These are phyloP conservation scores for Synergus itoensis DNA, from an alignment of 2,888 invertebrate species.

Conservation along the genomic window DNA sequence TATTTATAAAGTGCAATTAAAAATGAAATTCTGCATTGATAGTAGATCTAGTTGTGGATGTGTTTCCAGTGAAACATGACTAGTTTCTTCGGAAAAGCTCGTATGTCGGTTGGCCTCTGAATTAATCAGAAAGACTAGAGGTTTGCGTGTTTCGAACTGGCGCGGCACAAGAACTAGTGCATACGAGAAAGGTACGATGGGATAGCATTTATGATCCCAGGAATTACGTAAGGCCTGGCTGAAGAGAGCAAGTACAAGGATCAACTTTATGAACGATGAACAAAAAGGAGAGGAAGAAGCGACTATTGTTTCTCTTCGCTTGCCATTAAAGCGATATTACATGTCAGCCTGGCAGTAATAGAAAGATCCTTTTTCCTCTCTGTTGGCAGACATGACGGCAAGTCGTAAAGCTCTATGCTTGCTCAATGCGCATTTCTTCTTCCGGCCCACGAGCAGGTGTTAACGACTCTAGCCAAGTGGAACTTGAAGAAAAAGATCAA, in stretches of 20 bases:
- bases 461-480: conserved; percentile 13
- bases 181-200: conserved; percentile 8
- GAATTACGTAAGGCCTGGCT: conserved; percentile 49
- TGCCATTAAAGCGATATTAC: conserved; percentile 54
- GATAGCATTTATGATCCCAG: conserved; percentile 43
- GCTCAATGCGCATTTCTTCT: conserved; percentile 21
- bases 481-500: background rate
- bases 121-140: conserved; percentile 5
- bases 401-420: conserved; percentile 30
- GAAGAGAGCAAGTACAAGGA: conserved; percentile 41
- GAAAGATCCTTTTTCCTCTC: conserved; percentile 48
- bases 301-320: conserved; percentile 36
- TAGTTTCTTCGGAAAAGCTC: background rate
- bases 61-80: background rate
- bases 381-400: conserved; percentile 18
- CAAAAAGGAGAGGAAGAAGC: conserved; percentile 42
- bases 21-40: background rate
- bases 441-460: conserved; percentile 20
- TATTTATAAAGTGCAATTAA: background rate
- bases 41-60: background rate
- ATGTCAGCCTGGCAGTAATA: conserved; percentile 52
- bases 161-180: background rate
- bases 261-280: conserved; percentile 44
- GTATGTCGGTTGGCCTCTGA: background rate
- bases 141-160: background rate